phyloP scores from a whole-genome alignment of 2,888 invertebrate species.

The Acleris emargana region DNA sequence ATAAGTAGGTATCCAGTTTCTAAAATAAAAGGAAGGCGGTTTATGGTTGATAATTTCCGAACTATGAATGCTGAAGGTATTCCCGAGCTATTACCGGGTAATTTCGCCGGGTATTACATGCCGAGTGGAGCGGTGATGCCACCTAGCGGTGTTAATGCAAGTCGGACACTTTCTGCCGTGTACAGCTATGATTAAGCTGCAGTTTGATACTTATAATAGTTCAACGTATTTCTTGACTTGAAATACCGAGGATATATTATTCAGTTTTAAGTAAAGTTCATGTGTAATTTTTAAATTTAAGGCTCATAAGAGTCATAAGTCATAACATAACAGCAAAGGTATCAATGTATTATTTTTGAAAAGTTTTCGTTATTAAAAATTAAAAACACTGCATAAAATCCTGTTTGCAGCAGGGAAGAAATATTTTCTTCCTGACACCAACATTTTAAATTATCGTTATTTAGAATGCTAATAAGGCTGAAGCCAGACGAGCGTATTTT shows the following conservation, averaged over 20 bases:
- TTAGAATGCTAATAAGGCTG: no score
- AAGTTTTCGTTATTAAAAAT: no score
- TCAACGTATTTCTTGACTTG: slow-evolving; percentile 30
- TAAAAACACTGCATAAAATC: no score
- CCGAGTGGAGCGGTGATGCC: slow-evolving; percentile 65
- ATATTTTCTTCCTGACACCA: no score
- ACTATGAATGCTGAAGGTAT: slow-evolving; percentile 77
- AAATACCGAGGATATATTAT: not conserved
- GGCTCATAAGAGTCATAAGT: no score
- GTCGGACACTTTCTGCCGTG: slow-evolving; percentile 74
- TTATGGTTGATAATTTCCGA: slow-evolving; percentile 82
- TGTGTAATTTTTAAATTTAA: no score
- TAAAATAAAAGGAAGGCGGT: slow-evolving; percentile 71
- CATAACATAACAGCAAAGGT: no score
- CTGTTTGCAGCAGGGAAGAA: no score
- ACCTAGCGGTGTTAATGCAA: slow-evolving; percentile 65
- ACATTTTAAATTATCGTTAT: no score
- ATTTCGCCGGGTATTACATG: slow-evolving; percentile 74
- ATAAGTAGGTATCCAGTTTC: slow-evolving; percentile 62
- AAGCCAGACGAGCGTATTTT: no score
- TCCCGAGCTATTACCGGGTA: slow-evolving; percentile 76
- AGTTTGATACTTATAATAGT: slow-evolving; percentile 50
- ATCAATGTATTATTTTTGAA: no score
- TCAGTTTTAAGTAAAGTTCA: no score
- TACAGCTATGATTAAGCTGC: slow-evolving; percentile 59